Evolutionary conservation across 1,140 invertebrate species (phyloP).

Genomic region (Portunus trituberculatus): DNA sequence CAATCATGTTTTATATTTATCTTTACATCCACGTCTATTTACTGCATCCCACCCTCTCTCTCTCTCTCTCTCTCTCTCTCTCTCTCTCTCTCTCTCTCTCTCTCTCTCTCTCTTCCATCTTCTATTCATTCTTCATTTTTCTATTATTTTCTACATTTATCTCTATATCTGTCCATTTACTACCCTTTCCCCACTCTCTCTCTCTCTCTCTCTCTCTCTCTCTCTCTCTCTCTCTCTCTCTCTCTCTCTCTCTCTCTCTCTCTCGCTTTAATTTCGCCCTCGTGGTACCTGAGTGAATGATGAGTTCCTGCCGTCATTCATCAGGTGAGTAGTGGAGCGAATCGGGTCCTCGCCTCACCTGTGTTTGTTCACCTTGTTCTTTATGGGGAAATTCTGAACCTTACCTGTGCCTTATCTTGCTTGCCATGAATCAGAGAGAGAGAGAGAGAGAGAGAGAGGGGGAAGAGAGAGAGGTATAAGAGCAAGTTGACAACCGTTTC

Average conservation of each 20-base stretch:
- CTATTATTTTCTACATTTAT: not conserved
- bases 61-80: not conserved
- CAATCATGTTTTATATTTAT: not conserved
- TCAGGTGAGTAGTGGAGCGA: too few relatives aligned
- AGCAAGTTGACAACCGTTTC: too few relatives aligned
- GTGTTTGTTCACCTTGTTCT: too few relatives aligned
- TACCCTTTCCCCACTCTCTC: not conserved
- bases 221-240: constrained; percentile 27
- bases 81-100: not conserved
- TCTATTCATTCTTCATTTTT: not conserved
- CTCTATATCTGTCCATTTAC: not conserved
- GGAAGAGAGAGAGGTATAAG: too few relatives aligned
- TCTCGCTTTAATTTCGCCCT: not conserved
- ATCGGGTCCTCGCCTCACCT: too few relatives aligned
- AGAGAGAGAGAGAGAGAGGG: too few relatives aligned
- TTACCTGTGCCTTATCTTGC: too few relatives aligned
- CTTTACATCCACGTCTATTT: not conserved
- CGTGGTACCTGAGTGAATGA: too few relatives aligned
- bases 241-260: constrained; percentile 24
- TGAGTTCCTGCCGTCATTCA: too few relatives aligned
- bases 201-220: not conserved
- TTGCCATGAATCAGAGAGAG: too few relatives aligned
- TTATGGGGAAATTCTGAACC: too few relatives aligned
- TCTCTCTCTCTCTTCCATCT: not conserved
- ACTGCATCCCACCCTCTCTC: not conserved